Evolutionary conservation across 2,113 vertebrate species (phyloP).

Genomic region (Halichoeres trimaculatus): DNA sequence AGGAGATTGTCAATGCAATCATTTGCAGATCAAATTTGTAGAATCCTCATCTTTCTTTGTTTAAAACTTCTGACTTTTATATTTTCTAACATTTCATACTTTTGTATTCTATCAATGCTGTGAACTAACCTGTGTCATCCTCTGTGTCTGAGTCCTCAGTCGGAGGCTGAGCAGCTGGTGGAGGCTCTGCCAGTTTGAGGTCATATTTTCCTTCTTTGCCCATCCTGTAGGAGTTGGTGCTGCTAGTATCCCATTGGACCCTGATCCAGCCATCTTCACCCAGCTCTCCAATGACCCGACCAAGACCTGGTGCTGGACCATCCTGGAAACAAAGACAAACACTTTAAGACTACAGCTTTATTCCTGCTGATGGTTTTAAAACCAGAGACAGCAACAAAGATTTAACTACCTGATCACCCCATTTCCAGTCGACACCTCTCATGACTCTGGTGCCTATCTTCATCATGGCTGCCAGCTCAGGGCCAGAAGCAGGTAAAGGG

Average conservation of each 20-base stretch:
- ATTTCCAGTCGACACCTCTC: conserved; percentile 98
- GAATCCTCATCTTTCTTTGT: too few relatives aligned
- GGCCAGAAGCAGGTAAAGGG: conserved; percentile 93
- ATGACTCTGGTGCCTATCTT: conserved; percentile 98
- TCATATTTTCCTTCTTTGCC: conserved; percentile 99
- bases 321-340: conserved; percentile 82
- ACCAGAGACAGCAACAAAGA: background rate
- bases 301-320: conserved; percentile 95
- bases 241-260: conserved; percentile 98
- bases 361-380: background rate
- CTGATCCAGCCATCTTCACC: conserved; percentile 99
- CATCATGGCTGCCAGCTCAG: conserved; percentile 98
- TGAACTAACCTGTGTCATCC: conserved; percentile 91
- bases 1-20: background rate
- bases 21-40: background rate
- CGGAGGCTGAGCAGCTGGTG: conserved; percentile 85
- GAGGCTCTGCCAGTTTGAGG: conserved; percentile 94
- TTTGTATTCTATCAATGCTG: too few relatives aligned
- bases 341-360: background rate
- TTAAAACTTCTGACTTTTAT: too few relatives aligned
- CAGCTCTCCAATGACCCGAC: conserved; percentile 96
- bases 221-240: conserved; percentile 99
- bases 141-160: conserved; percentile 96
- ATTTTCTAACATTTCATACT: too few relatives aligned
- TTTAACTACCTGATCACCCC: conserved; percentile 93